These are phyloP conservation scores for Epinephelus cyanopodus DNA, from an alignment of 2,113 vertebrate genomes.

Conservation along the genomic window DNA sequence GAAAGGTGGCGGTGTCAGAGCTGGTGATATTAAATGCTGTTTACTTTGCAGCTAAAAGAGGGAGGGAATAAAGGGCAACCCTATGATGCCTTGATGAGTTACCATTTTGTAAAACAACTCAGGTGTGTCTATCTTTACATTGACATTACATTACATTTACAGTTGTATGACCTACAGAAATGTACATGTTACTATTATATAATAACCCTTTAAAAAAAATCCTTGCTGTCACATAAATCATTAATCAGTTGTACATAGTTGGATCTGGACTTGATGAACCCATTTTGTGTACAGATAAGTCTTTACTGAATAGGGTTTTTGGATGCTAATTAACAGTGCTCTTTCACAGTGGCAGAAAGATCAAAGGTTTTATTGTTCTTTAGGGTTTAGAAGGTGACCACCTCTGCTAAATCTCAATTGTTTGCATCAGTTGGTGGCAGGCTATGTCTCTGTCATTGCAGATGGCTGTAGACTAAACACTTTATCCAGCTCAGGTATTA, in stretches of 20 bases:
- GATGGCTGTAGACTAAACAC: slow-evolving; percentile 15
- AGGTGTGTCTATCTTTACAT: background rate
- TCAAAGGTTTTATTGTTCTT: background rate
- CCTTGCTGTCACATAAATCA: background rate
- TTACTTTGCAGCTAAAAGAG: background rate
- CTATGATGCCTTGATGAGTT: background rate
- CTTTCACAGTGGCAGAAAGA: background rate
- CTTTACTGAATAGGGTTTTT: too few species aligned
- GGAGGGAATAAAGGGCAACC: background rate
- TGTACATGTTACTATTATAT: background rate
- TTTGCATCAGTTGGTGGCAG: background rate
- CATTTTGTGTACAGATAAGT: too few species aligned
- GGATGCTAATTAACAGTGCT: background rate
- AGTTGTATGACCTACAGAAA: background rate
- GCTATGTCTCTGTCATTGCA: background rate
- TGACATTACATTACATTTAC: too few species aligned
- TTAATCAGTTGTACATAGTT: too few species aligned
- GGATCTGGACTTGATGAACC: too few species aligned
- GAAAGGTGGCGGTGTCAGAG: background rate
- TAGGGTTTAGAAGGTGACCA: background rate
- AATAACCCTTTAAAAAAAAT: background rate
- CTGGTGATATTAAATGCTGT: background rate
- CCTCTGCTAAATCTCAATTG: background rate
- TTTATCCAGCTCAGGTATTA: background rate
- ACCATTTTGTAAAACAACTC: background rate